Conservation (phyloP, 2,113 vertebrate species). For the Aramus guarauna region DNA sequence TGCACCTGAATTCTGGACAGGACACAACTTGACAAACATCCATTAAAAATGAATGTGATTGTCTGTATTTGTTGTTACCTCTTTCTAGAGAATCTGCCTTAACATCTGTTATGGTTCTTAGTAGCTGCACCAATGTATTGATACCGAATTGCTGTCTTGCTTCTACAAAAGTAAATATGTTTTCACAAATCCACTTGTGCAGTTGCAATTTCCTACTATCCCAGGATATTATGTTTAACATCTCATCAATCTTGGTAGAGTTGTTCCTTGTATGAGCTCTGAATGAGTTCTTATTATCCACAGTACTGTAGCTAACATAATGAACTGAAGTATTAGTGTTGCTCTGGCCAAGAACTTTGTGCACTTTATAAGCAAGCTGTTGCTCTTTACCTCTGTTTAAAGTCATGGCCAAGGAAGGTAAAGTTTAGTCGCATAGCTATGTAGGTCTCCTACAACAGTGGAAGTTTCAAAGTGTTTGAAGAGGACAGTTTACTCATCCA, state of each 20-base stretch:
- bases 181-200: neutral
- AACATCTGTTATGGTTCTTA: neutral
- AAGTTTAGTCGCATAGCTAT: neutral
- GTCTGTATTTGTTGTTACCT: neutral
- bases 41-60: neutral
- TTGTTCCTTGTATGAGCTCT: neutral
- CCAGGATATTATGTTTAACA: neutral
- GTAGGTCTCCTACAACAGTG: neutral
- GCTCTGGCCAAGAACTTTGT: neutral
- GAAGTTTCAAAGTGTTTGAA: neutral
- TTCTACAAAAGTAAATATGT: neutral
- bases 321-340: neutral
- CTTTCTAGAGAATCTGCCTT: neutral
- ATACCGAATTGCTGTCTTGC: neutral
- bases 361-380: neutral
- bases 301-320: neutral
- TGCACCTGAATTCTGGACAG: neutral
- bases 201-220: neutral
- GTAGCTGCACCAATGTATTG: too few relatives aligned
- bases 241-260: neutral
- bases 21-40: neutral
- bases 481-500: neutral
- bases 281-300: neutral
- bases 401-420: neutral
- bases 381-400: neutral